Evolutionary conservation across 2,888 invertebrate species (phyloP).

Genomic region (Cantharis flavilabris): DNA sequence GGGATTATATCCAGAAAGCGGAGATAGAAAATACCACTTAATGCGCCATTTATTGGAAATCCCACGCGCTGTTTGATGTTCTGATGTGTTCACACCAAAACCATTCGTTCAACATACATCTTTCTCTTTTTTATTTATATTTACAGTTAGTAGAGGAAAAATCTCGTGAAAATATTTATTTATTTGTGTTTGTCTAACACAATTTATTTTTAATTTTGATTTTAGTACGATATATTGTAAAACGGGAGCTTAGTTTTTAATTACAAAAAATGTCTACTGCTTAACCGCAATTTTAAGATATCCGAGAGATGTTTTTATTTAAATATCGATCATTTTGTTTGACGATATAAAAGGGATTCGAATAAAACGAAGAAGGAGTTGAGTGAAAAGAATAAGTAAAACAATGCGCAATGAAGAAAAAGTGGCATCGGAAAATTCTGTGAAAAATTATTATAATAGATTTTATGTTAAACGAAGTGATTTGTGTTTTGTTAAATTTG

Average conservation of each 20-base stretch:
- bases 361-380: background rate
- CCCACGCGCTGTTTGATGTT: slow-evolving; percentile 31
- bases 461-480: background rate
- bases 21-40: slow-evolving; percentile 31
- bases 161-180: slow-evolving; percentile 2
- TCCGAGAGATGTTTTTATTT: background rate
- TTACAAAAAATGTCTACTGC: background rate
- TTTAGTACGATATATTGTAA: background rate
- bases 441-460: background rate
- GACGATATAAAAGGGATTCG: background rate
- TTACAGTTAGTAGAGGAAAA: slow-evolving; percentile 18
- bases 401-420: too few species aligned
- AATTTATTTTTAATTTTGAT: background rate
- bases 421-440: too few species aligned
- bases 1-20: slow-evolving; percentile 26
- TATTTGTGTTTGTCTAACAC: background rate
- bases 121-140: slow-evolving; percentile 23
- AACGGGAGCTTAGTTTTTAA: too few species aligned
- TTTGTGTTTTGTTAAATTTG: background rate
- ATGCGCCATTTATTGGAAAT: slow-evolving; percentile 31
- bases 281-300: background rate
- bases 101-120: slow-evolving; percentile 25
- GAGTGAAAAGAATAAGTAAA: background rate
- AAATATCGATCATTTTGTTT: background rate
- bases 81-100: slow-evolving; percentile 30